Evolutionary conservation across 2,797 vertebrate genomes (phyloP), one percentile per base, ranked within the genome.

Genomic region (Cyclopterus lumpus): DNA sequence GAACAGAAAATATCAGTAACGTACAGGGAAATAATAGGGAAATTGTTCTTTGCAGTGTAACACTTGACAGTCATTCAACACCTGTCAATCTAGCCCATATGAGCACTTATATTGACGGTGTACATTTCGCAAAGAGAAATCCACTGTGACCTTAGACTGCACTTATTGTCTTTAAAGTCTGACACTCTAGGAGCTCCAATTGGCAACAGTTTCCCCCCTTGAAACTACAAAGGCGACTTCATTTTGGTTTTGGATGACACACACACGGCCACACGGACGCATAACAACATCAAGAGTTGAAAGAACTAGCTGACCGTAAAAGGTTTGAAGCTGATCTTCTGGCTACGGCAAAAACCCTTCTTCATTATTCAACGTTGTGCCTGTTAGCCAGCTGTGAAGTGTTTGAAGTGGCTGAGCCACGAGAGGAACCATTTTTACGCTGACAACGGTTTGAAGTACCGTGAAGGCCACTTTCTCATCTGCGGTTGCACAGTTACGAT

Each of bases 391-490:
- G 78, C 78, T 82, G 75, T 59, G 18, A 64, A 62, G 71, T 34
- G 72, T 91, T 93, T 91, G 88, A 90, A 87, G 89, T 88, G 84
- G 78, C 78, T 24, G 18, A 61, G 73, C 48, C 64, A 77, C 63
- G 75, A 84, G 77, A 85, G 75, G 58, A 85, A 65, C 64, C 77
- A 63, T 81, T 81, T 73, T 81, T 73, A 76, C 66, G 24, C 55
- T 80, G 81, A 88, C 81, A 79, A 75, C 73, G 60, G 75, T 80
- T 87, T 75, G 32, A 79, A 81, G 78, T 58, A 66, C 44, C 49
- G 58, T 64, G n/a, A 54, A 73, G 74, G 73, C 69, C 75, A 67
- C 65, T 80, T 57, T 79, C 68, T 71, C 14, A 60, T 73, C 62
- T 32, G 26, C 46, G 32, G 76, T 64, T 68, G 63, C 61, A 34